Evolutionary conservation across 2,888 invertebrate species (phyloP).

Genomic region (Torymus auratus): DNA sequence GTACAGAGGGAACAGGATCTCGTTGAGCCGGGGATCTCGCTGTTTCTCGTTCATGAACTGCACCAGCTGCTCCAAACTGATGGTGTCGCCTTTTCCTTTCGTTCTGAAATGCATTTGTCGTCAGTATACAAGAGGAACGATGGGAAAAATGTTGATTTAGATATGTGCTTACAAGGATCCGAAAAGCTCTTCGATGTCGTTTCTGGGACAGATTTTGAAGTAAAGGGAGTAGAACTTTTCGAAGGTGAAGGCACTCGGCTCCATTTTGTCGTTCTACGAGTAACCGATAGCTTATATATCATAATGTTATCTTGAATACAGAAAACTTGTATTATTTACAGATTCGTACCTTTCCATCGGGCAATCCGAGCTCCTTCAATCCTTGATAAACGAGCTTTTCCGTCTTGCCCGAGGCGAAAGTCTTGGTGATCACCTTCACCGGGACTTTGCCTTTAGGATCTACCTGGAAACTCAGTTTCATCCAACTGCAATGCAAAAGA

Average conservation of each 20-base stretch:
- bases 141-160: too few relatives aligned
- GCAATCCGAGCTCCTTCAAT: conserved; percentile 82
- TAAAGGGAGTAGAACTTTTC: conserved; percentile 84
- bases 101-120: conserved; percentile 72
- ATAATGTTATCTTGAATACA: not conserved
- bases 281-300: conserved; percentile 53
- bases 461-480: conserved; percentile 81
- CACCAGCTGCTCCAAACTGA: conserved; percentile 78
- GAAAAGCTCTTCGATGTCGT: conserved; percentile 85
- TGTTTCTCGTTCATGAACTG: conserved; percentile 82
- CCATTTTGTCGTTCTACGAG: conserved; percentile 82
- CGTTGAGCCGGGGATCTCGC: conserved; percentile 83
- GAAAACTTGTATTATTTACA: conserved; percentile 3
- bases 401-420: conserved; percentile 85
- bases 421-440: conserved; percentile 82
- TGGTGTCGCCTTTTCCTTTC: conserved; percentile 77
- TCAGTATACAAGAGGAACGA: too few relatives aligned
- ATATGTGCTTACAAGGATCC: conserved; percentile 79
- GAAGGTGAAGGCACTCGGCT: conserved; percentile 82
- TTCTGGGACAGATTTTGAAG: conserved; percentile 83
- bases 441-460: conserved; percentile 83
- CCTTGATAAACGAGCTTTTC: conserved; percentile 84
- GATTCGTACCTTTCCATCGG: conserved; percentile 74
- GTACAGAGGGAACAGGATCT: conserved; percentile 83
- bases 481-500: conserved; percentile 79